Conservation (phyloP, 2,888 invertebrate genomes). For the Nasonovia ribisnigri region DNA sequence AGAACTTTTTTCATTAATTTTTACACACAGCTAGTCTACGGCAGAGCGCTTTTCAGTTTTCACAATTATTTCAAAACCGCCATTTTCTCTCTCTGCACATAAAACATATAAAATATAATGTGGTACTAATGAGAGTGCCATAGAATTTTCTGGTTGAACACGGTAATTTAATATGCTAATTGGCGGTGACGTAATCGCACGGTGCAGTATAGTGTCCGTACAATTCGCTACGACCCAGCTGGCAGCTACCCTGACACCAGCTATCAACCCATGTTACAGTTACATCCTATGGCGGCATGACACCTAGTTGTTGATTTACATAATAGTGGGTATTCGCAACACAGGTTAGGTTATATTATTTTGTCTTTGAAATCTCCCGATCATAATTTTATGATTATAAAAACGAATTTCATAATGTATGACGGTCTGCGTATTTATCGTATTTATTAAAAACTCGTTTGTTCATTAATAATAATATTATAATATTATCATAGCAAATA, state of each 20-base stretch:
- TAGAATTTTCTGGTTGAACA: background rate
- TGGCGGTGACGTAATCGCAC: background rate
- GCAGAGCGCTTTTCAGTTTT: background rate
- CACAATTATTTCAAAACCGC: background rate
- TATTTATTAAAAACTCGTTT: background rate
- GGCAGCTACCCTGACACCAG: no score
- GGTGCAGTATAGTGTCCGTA: background rate
- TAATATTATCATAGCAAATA: background rate
- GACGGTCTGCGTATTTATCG: background rate
- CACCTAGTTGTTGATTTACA: background rate
- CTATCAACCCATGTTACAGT: no score
- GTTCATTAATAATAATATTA: background rate
- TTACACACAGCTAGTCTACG: background rate
- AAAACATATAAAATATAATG: background rate
- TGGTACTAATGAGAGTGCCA: background rate
- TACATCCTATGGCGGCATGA: no score
- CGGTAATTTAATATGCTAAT: background rate
- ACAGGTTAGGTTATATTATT: background rate
- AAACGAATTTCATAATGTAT: background rate
- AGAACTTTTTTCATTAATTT: conserved; percentile 12
- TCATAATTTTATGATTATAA: background rate
- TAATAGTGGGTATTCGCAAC: background rate
- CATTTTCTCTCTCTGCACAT: background rate
- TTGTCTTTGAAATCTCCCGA: background rate
- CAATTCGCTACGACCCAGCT: no score